Evolutionary conservation across 2,888 invertebrate genomes (phyloP).

Genomic region (Druceiella hillmani): DNA sequence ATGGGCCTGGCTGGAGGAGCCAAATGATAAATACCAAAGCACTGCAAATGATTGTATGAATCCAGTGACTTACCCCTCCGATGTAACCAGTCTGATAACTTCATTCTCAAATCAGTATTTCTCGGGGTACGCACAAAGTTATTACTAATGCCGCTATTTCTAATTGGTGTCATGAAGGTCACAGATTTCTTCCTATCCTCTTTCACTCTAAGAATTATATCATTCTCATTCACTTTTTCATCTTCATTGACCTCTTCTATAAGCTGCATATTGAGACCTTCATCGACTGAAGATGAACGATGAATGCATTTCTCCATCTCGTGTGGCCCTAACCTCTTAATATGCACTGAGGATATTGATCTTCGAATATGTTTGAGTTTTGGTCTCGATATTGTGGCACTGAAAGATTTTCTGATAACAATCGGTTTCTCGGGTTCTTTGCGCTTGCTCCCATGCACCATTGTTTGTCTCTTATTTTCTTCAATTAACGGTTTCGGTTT

Average conservation of each 20-base stretch:
- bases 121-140: slow-evolving; percentile 37
- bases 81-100: slow-evolving; percentile 48
- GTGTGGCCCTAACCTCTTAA: slow-evolving; percentile 36
- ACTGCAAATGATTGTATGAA: slow-evolving; percentile 49
- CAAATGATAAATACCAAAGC: slow-evolving; percentile 43
- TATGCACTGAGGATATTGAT: slow-evolving; percentile 47
- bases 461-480: slow-evolving; percentile 6
- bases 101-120: slow-evolving; percentile 37
- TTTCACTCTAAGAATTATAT: slow-evolving; percentile 36
- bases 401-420: slow-evolving; percentile 29
- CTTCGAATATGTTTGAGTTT: slow-evolving; percentile 29
- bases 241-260: slow-evolving; percentile 35
- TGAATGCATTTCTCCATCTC: slow-evolving; percentile 38
- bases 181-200: slow-evolving; percentile 41
- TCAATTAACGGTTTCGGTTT: not conserved
- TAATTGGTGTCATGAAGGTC: slow-evolving; percentile 36
- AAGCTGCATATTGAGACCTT: slow-evolving; percentile 34
- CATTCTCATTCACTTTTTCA: slow-evolving; percentile 30
- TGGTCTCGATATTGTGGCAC: slow-evolving; percentile 26
- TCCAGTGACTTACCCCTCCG: slow-evolving; percentile 45
- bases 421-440: slow-evolving; percentile 28
- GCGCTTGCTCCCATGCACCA: slow-evolving; percentile 30
- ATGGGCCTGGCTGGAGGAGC: slow-evolving; percentile 22
- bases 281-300: slow-evolving; percentile 42
- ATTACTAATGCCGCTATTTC: slow-evolving; percentile 19